Evolutionary conservation across 2,113 vertebrate genomes (phyloP), one percentile per base, ranked within the genome.

Genomic region (Pelmatolapia mariae): DNA sequence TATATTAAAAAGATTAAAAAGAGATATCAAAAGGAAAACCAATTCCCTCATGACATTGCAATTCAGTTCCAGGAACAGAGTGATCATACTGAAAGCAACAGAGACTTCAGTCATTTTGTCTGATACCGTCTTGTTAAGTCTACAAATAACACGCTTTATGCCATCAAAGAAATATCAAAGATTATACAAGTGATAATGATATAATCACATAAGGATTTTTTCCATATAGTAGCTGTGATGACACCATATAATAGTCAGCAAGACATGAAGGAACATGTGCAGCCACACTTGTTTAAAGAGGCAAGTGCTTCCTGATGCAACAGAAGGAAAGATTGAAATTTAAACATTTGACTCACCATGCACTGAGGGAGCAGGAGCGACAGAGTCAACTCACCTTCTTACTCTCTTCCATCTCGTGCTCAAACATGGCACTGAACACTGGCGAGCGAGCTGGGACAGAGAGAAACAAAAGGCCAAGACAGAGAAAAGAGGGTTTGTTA

Each of bases 331-430:
- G 61, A 92, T 50, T 78, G 47, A 22, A 81, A 73, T 85, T 59
- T 38, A 78, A 47, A 82, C 47, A 29, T 61, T 63, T 8, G 26
- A 38, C 38, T 86, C 16, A 52, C 73, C 59, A 1, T 5, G 45
- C 5, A 29, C 66, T 8, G 81, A 88, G 83, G 79, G 61, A 88
- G 22, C 26, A 29, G 68, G 18, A 80, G 81, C 43, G 19, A 61
- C 82, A 22, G 13, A 76, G 80, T 68, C 33, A 4, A 94, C 96
- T 95, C 93, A 98, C 98, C 97, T 98, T 98, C 93, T 97, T 97
- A 87, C 97, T 98, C 91, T 98, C 97, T 84, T 98, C 97, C 98
- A 98, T 98, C 94, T 98, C 97, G 18, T 98, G 98, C 94, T 98
- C 97, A 93, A 98, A 98, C 98, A 98, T 98, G 93, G 97, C 97